A percentile compares a stretch with the other conserved stretches of the same genome.
Evolutionary conservation across 1,140 invertebrate species (phyloP).

Genomic region (Triops cancriformis): DNA sequence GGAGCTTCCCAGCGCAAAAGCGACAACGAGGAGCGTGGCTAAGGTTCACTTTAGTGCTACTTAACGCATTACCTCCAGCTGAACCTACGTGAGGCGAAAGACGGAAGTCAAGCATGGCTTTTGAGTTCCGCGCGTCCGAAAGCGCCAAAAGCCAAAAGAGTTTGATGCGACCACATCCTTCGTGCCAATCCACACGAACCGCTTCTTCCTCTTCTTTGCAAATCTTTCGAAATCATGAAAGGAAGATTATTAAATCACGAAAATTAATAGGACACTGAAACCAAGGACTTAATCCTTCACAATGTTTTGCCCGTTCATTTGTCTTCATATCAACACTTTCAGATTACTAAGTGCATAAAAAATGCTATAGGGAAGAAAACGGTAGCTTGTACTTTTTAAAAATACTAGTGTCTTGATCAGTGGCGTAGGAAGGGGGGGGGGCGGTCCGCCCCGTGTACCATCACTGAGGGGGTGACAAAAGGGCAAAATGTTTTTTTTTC

Average conservation of each 20-base stretch:
- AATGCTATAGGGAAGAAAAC: no score
- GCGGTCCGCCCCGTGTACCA: no score
- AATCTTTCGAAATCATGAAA: constrained; percentile 42
- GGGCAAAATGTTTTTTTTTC: no score
- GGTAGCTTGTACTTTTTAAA: no score
- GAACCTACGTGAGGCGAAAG: constrained; percentile 39
- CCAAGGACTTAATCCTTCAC: no score
- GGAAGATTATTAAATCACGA: background rate
- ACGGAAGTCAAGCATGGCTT: constrained; percentile 84
- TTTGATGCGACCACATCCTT: constrained; percentile 90
- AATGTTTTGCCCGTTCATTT: no score
- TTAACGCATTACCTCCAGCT: constrained; percentile 45
- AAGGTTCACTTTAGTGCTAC: constrained; percentile 14
- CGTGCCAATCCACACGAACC: constrained; percentile 76
- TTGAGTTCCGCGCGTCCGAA: constrained; percentile 83
- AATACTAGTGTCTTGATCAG: no score
- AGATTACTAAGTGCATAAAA: no score
- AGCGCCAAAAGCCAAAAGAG: constrained; percentile 88
- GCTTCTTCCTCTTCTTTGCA: constrained; percentile 90
- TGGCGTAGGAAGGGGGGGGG: no score
- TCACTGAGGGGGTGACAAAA: no score
- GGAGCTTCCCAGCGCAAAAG: background rate
- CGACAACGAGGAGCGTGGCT: background rate
- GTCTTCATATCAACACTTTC: no score
- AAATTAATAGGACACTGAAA: background rate